Evolutionary conservation across 2,888 invertebrate species (phyloP), one percentile per base, ranked within the genome.

Genomic region (Chirona hameri): DNA sequence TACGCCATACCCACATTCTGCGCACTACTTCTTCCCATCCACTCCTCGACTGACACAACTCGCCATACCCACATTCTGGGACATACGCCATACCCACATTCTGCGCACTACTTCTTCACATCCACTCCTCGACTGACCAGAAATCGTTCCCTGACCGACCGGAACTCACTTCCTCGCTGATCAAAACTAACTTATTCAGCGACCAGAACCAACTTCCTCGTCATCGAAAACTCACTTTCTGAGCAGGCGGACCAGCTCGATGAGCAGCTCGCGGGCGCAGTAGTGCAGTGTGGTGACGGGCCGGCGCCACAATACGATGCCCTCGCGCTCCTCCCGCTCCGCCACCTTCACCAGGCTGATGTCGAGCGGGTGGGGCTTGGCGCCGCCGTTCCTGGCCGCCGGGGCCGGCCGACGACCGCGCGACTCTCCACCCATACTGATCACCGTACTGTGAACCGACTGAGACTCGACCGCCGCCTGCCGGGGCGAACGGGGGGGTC

Each of bases 211-310:
- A 24, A 21, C n/a, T 18, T 7, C n/a, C 65, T 14, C 15, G 10
- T 14, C 21, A 7, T 7, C 15, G 27, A 5, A 5, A 0, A 21
- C 76, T 76, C 76, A 76, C 76, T 39, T 76, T 9, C 76, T 76
- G 76, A 76, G 4, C 7, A 76, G 39, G 2, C 76, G 76, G 2
- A 18, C 76, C 21, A 15, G 0, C 21, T 76, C 76, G 39, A 79
- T 52, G 48, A 79, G 27, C 79, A 93, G 89, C 90, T 97, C 96
- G 87, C 91, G 91, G 86, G 91, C 88, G 89, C 94, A 95, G 89
- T 94, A 96, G 87, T 94, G 92, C 84, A 94, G 87, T 3, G 96
- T 96, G 86, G 90, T 91, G 84, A 95, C 86, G 15, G 97, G 96
- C 86, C 91, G 91, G 87, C 93, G 91, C 95, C 95, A 95, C 85